Percentiles rank a stretch among this genome's conserved stretches.
Conservation (phyloP, 2,888 invertebrate species). For the Allygus modestus region DNA sequence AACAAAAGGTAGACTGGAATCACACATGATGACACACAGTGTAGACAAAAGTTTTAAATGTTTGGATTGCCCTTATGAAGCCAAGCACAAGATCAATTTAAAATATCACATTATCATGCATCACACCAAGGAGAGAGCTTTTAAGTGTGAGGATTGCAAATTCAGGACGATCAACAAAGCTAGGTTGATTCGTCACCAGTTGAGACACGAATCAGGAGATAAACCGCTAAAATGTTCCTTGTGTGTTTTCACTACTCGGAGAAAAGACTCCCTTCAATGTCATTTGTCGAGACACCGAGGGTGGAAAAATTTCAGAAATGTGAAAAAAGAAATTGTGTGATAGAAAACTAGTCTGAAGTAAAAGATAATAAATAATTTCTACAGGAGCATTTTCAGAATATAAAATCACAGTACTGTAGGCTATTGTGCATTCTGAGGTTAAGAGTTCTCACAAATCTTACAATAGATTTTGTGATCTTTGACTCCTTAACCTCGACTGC, state of each 20-base stretch:
- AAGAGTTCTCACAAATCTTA: no score
- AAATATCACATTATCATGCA: conserved; percentile 60
- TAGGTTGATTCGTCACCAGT: conserved; percentile 45
- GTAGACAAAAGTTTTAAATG: conserved; percentile 61
- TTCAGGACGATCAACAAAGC: conserved; percentile 50
- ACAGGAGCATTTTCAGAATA: no score
- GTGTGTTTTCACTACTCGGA: conserved; percentile 53
- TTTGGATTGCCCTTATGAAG: conserved; percentile 47
- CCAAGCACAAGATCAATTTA: conserved; percentile 59
- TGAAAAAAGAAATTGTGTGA: background rate
- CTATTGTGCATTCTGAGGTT: no score
- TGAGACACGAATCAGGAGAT: conserved; percentile 52
- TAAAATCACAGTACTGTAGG: no score
- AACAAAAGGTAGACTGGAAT: conserved; percentile 15
- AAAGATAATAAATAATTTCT: no score
- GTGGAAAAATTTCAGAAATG: conserved; percentile 7
- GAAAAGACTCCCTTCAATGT: conserved; percentile 38
- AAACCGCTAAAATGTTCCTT: conserved; percentile 60
- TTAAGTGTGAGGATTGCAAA: conserved; percentile 58
- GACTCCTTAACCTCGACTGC: no score
- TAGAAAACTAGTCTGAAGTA: background rate
- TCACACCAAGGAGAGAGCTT: conserved; percentile 62
- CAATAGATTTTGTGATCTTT: no score
- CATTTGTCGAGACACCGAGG: conserved; percentile 41
- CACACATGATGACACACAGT: conserved; percentile 32